Percentiles rank a stretch among this genome's conserved stretches.
Conservation (phyloP, 2,797 vertebrate genomes). For the Brotogeris chrysoptera region DNA sequence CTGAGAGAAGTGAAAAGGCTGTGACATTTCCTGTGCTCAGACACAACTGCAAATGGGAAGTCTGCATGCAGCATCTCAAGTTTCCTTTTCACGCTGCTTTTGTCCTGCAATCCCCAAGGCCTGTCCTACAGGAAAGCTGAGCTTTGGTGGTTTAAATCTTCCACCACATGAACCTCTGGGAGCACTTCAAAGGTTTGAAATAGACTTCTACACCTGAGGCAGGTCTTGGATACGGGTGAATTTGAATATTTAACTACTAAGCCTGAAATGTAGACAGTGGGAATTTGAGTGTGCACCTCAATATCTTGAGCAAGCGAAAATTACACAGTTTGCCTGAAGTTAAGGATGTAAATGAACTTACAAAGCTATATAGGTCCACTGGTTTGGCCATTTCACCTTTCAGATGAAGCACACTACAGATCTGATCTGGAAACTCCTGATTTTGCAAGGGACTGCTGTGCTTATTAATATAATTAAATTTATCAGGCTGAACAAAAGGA, state of each 20-base stretch:
- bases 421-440: background rate
- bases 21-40: background rate
- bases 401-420: background rate
- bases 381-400: background rate
- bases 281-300: background rate
- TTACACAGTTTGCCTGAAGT: background rate
- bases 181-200: background rate
- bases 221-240: background rate
- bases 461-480: background rate
- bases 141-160: background rate
- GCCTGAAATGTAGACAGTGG: background rate
- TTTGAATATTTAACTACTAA: background rate
- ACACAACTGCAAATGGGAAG: background rate
- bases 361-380: background rate
- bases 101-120: background rate
- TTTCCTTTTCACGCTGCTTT: background rate
- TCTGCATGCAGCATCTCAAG: background rate
- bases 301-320: background rate
- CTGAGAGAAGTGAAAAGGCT: background rate
- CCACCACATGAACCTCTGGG: background rate
- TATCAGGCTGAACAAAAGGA: background rate
- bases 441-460: background rate
- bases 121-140: background rate
- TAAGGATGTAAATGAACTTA: background rate
- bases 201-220: background rate